A percentile compares a stretch with the other conserved stretches of the same genome.
Conservation (phyloP, 2,113 vertebrate species). For the Ciconia boyciana region DNA sequence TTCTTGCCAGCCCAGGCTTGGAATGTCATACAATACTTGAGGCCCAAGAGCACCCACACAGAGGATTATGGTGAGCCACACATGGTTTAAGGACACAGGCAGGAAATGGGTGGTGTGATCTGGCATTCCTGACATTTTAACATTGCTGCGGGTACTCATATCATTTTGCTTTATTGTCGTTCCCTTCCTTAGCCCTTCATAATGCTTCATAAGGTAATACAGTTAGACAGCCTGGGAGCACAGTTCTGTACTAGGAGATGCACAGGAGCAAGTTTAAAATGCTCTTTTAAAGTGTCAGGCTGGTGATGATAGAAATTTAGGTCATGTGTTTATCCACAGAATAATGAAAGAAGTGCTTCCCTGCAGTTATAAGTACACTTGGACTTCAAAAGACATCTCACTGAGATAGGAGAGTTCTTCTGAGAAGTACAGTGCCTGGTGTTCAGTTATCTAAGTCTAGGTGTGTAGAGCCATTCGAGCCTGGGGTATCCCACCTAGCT, state of each 20-base stretch:
- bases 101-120: background rate
- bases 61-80: background rate
- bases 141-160: background rate
- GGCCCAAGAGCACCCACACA: background rate
- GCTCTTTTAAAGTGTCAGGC: background rate
- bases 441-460: background rate
- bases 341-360: background rate
- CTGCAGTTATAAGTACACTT: background rate
- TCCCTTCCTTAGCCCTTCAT: background rate
- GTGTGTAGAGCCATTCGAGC: background rate
- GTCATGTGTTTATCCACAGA: background rate
- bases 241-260: background rate
- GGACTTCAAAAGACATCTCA: background rate
- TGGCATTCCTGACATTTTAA: background rate
- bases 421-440: background rate
- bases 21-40: background rate
- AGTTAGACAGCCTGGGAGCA: background rate
- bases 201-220: background rate
- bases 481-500: background rate
- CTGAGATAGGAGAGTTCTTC: background rate
- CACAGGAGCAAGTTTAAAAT: background rate
- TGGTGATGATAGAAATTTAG: background rate
- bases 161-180: background rate
- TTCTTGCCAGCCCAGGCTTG: background rate
- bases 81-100: background rate